Evolutionary conservation across 1,140 invertebrate genomes (phyloP).

Genomic region (Bilobella aurantiaca): DNA sequence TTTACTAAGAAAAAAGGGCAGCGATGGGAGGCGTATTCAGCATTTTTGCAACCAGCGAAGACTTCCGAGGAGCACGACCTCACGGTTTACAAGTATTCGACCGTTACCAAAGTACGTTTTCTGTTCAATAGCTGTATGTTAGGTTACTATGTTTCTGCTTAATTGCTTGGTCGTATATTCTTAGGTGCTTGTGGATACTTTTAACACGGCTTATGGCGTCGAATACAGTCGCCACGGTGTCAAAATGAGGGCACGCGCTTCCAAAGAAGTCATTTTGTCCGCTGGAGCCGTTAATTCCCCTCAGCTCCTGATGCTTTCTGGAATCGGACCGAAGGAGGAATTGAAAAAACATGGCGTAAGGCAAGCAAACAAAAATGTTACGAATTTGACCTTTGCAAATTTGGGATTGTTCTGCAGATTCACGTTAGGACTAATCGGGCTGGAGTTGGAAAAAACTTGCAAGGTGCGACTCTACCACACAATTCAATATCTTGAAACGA

Average conservation of each 20-base stretch:
- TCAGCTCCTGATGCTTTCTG: conserved; percentile 40
- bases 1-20: conserved; percentile 17
- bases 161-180: not conserved
- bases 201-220: conserved; percentile 24
- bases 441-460: conserved; percentile 35
- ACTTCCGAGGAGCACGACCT: not conserved
- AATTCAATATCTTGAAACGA: too few species aligned
- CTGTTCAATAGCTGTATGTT: not conserved
- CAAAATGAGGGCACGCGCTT: not conserved
- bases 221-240: conserved; percentile 16
- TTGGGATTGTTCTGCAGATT: conserved; percentile 16
- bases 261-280: conserved; percentile 14
- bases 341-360: conserved; percentile 20
- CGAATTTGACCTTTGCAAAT: not conserved
- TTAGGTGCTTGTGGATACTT: conserved; percentile 6
- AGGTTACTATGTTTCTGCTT: not conserved
- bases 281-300: conserved; percentile 30
- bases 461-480: too few species aligned
- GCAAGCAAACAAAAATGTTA: not conserved
- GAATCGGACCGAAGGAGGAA: conserved; percentile 38
- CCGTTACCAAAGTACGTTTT: not conserved
- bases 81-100: not conserved
- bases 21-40: not conserved
- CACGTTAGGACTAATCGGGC: conserved; percentile 22
- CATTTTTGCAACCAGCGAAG: conserved; percentile 13